Conservation (phyloP, 2,797 vertebrate species). For the Percopsis omiscomaycus region DNA sequence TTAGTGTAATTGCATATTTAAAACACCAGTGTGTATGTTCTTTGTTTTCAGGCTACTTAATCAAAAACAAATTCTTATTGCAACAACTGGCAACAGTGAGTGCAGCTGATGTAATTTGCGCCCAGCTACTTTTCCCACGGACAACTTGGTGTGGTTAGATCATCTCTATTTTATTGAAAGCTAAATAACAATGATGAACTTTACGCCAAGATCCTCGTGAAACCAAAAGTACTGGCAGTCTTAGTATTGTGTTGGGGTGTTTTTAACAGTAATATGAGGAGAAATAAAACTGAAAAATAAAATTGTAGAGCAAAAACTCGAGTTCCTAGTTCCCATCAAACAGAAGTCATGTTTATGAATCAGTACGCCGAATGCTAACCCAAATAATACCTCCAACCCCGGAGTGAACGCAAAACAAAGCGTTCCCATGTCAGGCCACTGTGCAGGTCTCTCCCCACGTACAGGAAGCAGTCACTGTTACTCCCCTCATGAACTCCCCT, state of each 20-base stretch:
- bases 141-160: conserved; percentile 47
- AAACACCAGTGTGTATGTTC: not conserved
- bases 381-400: conserved; percentile 74
- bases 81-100: conserved; percentile 44
- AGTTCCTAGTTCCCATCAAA: conserved; percentile 51
- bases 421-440: conserved; percentile 15
- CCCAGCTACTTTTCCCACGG: conserved; percentile 41
- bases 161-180: conserved; percentile 48
- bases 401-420: conserved; percentile 71
- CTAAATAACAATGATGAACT: conserved; percentile 53
- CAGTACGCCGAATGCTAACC: conserved; percentile 56
- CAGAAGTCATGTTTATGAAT: conserved; percentile 55
- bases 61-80: conserved; percentile 17
- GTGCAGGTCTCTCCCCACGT: conserved; percentile 2
- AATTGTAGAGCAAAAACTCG: conserved; percentile 26
- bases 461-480: conserved; percentile 21
- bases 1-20: no score
- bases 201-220: conserved; percentile 43
- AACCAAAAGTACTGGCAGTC: conserved; percentile 20
- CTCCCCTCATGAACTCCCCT: conserved; percentile 38
- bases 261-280: conserved; percentile 45
- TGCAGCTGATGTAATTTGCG: conserved; percentile 28
- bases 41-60: not conserved
- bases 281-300: conserved; percentile 14
- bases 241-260: conserved; percentile 19